Base-by-base conservation (phyloP, 2,113 vertebrate species). In the Osmerus eperlanus region DNA sequence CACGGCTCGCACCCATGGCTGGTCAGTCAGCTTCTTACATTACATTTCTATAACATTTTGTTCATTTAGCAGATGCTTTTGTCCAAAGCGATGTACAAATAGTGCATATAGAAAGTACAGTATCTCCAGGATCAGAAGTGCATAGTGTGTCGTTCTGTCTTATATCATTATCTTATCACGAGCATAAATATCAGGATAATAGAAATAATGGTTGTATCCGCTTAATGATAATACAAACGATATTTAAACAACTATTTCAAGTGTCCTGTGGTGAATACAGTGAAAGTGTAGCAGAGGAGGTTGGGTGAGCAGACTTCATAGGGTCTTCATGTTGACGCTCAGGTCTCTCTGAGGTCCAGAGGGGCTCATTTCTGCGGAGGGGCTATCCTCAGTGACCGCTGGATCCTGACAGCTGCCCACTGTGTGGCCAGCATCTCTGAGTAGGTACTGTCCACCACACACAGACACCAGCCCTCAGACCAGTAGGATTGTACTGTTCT, bases 361-460 rank as follows among this genome's bases (percentile, higher is more conserved):
- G 86, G 92, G 9, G 88, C 84, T 58, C 95, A 96, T 74, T 92
- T 96, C 87, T 97, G 95, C 67, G 95, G 93, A 72, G 94, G 93
- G 62, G 91, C 94, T 65, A 90, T 95, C 81, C 85, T 95, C 83
- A 92, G 87, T 21, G 86, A 91, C 18, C 88, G 81, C 71, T 94
- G 95, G 92, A 86, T 97, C 55, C 76, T 95, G 73, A 96, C 94
- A 0, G 95, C 95, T 2, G 95, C 96, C 75, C 95, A 95, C 85
- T 97, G 96, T 47, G 77, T 94, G 66, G 28, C 81, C 12, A 81
- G 74, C 1, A 19, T 72, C 3, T 86, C 89, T 11, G 75, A 73
- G 91, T 91, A 79, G 19, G 68, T 51, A 51, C 28, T 23, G 19
- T 51, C 19, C 21, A 23, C 21, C 14, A 13, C 52, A 15, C 15